Percentiles rank a stretch among this genome's conserved stretches.
These are phyloP conservation scores for Auanema sp. DNA, from an alignment of 2,888 invertebrate genomes.

Conservation along the genomic window DNA sequence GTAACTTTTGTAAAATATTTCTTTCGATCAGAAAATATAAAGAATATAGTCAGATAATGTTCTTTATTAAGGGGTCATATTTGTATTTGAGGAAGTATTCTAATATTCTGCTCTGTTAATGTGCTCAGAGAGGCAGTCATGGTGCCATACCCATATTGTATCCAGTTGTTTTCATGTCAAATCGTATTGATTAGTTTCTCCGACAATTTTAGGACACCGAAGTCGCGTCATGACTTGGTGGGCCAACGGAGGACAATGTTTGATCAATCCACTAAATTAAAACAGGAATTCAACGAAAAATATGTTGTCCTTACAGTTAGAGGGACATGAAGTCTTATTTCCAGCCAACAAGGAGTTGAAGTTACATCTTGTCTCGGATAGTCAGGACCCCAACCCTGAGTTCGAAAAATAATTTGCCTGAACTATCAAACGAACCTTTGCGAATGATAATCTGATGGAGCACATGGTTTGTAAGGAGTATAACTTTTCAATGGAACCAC, in stretches of 20 bases:
- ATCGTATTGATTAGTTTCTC: too few species aligned
- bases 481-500: slow-evolving; percentile 3
- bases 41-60: too few species aligned
- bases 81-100: not conserved
- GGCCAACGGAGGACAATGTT: too few species aligned
- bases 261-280: not conserved
- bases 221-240: too few species aligned
- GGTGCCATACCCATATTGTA: too few species aligned
- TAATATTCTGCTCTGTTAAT: not conserved
- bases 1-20: not conserved
- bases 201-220: too few species aligned
- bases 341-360: slow-evolving; percentile 99
- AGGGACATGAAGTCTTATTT: slow-evolving; percentile 95
- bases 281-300: not conserved
- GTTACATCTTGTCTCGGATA: slow-evolving; percentile 98
- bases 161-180: too few species aligned
- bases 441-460: slow-evolving; percentile 17
- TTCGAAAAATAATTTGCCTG: too few species aligned
- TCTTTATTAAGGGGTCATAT: not conserved
- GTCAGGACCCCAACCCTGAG: slow-evolving; percentile 88
- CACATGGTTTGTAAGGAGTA: slow-evolving; percentile 18
- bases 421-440: slow-evolving; percentile 11
- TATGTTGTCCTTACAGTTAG: slow-evolving; percentile 71
- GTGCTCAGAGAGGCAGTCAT: too few species aligned
- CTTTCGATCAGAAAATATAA: not conserved